Conservation (phyloP, 2,113 vertebrate genomes). For the Bubo blakistoni region DNA sequence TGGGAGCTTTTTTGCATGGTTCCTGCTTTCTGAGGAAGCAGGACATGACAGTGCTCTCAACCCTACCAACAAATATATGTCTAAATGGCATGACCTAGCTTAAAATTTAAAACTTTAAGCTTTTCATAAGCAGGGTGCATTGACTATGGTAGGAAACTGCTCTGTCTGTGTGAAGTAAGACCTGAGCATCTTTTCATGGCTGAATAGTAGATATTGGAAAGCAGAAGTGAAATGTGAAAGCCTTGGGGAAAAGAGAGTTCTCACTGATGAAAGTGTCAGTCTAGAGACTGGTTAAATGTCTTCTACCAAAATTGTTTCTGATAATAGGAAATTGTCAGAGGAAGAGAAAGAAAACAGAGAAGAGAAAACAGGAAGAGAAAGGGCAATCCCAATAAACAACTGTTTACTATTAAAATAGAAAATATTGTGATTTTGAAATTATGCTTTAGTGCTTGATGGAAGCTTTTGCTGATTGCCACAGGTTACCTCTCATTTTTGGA, state of each 20-base stretch:
- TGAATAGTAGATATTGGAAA: neutral
- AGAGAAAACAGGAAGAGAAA: neutral
- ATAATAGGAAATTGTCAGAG: neutral
- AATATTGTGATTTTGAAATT: neutral
- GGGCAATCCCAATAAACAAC: neutral
- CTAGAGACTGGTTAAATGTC: neutral
- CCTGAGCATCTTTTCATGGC: neutral
- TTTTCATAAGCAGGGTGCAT: neutral
- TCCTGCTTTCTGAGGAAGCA: neutral
- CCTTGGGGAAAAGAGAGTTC: neutral
- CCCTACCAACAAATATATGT: neutral
- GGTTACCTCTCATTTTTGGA: neutral
- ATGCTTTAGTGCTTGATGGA: neutral
- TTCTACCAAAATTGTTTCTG: neutral
- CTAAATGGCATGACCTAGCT: neutral
- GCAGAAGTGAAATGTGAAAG: neutral
- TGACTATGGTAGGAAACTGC: neutral
- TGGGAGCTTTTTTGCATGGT: neutral
- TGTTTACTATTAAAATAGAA: neutral
- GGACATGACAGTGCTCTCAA: neutral
- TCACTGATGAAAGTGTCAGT: neutral
- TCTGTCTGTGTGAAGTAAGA: neutral
- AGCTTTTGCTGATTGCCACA: neutral
- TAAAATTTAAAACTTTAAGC: neutral
- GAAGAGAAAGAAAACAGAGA: neutral